Conservation (phyloP, 2,113 vertebrate species). For the Scomber scombrus region DNA sequence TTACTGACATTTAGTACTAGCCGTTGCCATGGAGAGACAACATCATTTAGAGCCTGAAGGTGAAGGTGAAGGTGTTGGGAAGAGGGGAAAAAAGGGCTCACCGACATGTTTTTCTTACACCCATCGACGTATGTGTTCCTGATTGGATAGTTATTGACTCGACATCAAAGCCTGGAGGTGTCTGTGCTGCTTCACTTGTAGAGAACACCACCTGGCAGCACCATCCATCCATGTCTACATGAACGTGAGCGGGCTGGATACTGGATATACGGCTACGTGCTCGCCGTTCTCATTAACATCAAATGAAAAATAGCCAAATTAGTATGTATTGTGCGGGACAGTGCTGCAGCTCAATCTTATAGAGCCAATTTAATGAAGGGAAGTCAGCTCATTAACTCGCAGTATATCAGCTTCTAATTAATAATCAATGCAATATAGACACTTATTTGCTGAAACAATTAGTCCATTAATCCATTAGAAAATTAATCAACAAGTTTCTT, state of each 20-base stretch:
- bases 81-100: not conserved
- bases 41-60: slow-evolving; percentile 44
- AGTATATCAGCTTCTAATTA: slow-evolving; percentile 18
- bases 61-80: not conserved
- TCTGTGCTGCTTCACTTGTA: slow-evolving; percentile 7
- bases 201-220: slow-evolving; percentile 14
- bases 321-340: not conserved
- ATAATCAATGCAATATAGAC: slow-evolving; percentile 6
- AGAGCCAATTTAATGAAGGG: slow-evolving; percentile 5
- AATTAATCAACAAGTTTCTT: too few relatives aligned
- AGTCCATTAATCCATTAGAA: too few relatives aligned
- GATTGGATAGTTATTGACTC: slow-evolving; percentile 59
- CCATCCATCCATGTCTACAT: slow-evolving; percentile 9
- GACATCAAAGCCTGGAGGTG: slow-evolving; percentile 38
- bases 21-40: slow-evolving; percentile 61
- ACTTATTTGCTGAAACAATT: not conserved
- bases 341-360: not conserved
- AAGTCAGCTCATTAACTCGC: slow-evolving; percentile 10
- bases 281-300: not conserved
- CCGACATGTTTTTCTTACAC: slow-evolving; percentile 23
- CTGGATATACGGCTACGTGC: not conserved
- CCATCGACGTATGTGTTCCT: slow-evolving; percentile 34
- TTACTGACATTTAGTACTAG: slow-evolving; percentile 42
- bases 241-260: not conserved
- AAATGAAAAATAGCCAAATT: not conserved